Evolutionary conservation across 2,113 vertebrate species (phyloP), one percentile per base, ranked within the genome.

Genomic region (Uropsilus gracilis): DNA sequence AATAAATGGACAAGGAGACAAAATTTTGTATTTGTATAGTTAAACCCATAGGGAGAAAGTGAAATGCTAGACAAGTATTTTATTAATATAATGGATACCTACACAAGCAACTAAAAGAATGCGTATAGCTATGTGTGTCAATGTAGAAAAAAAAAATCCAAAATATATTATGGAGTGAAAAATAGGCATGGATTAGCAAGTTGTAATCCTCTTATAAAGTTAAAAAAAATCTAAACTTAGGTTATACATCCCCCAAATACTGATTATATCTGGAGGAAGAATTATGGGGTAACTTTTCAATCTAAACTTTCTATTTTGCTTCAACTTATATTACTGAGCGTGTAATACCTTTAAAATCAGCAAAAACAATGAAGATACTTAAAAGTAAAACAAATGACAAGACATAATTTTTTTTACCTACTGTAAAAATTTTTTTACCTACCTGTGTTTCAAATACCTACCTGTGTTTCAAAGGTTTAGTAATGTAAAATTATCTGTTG

Each of bases 101-200:
- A 39, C 55, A 32, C 34, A 89, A 44, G 0, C 89, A 39, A 73
- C 50, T 85, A 44, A 81, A 92, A 89, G 8, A 85, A 72, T 11
- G 18, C 50, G 4, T 71, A 80, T 4, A 87, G 42, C 3, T 68
- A 34, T n/a, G 37, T 55, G 32, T 76, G 42, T 18, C 37, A 42
- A 53, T 20, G 89, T 55, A 46, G 12, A 64, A 91, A 83, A 64
- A 91, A 83, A 94, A 89, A 89, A 37, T 59, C 6, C 32, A 92
- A 46, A 78, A 89, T 80, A 34, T 88, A 57, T 57, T 91, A 17
- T 50, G 91, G 69, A 91, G 63, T 73, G 68, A 75, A 75, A 89
- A 86, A 26, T 81, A 75, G 6, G 20, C 59, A 32, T 20, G 78
- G 42, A 50, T 68, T 64, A 69, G 59, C 69, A 73, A 63, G 30